Conservation (phyloP, 2,888 invertebrate species). For the Nephrotoma appendiculata region DNA sequence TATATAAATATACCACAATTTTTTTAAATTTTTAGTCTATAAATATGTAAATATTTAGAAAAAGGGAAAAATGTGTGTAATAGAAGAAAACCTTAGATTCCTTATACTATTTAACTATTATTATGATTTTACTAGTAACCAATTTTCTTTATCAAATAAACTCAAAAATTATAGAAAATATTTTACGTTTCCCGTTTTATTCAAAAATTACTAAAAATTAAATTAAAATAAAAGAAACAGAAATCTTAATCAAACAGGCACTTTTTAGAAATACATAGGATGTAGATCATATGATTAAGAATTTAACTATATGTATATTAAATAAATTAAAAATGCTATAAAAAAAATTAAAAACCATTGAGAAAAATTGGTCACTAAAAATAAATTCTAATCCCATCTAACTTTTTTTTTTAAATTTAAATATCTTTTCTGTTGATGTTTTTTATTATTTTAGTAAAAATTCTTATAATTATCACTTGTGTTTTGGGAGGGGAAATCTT, state of each 20-base stretch:
- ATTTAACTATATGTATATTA: neutral
- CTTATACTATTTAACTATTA: neutral
- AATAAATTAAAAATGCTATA: neutral
- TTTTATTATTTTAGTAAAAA: neutral
- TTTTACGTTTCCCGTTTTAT: neutral
- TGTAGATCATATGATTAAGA: neutral
- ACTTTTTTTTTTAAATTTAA: neutral
- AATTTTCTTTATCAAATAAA: neutral
- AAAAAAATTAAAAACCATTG: neutral
- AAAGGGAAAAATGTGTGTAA: neutral
- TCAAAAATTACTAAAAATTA: neutral
- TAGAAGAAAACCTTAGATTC: neutral
- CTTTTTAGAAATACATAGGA: neutral
- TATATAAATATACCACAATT: neutral
- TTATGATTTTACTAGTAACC: neutral
- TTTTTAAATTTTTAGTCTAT: neutral
- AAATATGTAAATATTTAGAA: neutral
- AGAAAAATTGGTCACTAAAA: neutral
- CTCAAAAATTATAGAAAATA: neutral
- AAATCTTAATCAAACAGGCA: neutral
- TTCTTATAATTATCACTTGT: neutral
- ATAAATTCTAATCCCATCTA: neutral
- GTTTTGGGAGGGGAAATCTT: neutral
- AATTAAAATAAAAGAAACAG: neutral
- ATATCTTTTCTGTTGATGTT: neutral